Evolutionary conservation across 2,113 vertebrate genomes (phyloP).

Genomic region (Felis chaus): DNA sequence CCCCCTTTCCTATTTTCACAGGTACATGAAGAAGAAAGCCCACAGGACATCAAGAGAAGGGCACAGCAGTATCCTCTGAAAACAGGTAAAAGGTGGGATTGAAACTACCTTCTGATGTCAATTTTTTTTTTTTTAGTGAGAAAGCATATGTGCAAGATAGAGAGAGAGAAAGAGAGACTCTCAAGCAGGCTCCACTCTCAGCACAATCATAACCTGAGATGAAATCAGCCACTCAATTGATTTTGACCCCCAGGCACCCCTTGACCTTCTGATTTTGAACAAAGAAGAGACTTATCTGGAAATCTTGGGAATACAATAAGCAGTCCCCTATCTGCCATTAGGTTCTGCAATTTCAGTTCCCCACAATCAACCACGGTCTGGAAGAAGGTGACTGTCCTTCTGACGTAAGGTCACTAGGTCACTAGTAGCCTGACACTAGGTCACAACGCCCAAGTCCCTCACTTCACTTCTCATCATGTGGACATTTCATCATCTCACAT

Average conservation of each 20-base stretch:
- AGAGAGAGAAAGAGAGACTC: too few species aligned
- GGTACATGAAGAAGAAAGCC: not conserved
- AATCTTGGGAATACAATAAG: not conserved
- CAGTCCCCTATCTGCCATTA: not conserved
- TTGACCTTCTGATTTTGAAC: too few species aligned
- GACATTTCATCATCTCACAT: not conserved
- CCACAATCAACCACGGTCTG: too few species aligned
- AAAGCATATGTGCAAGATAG: too few species aligned
- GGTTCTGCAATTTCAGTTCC: not conserved
- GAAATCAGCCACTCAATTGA: too few species aligned
- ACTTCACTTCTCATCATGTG: not conserved
- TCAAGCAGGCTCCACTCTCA: too few species aligned
- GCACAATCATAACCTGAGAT: too few species aligned
- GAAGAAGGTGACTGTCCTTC: not conserved
- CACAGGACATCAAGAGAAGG: not conserved
- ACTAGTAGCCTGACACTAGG: not conserved
- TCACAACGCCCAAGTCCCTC: not conserved
- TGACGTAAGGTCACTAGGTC: not conserved
- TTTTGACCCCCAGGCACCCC: too few species aligned
- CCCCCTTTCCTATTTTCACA: not conserved
- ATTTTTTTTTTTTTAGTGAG: too few species aligned
- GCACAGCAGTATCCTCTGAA: not conserved
- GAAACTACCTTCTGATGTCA: not conserved
- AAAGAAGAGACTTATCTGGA: not conserved
- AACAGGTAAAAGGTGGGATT: not conserved